Evolutionary conservation across 64 coral and sea anemone species (phyloP).

Genomic region (Montipora foliosa): DNA sequence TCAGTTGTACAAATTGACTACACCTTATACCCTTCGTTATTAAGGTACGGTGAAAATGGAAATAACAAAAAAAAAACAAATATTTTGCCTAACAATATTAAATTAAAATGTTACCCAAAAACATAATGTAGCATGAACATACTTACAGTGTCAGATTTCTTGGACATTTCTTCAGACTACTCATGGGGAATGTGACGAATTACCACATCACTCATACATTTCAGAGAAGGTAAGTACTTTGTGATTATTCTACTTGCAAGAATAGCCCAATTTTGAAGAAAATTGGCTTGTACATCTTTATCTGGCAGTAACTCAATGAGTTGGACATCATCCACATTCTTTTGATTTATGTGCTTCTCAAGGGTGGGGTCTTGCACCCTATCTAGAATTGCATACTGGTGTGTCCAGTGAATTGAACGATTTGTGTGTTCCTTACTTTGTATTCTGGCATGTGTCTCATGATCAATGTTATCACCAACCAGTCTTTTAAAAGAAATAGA

Average conservation of each 20-base stretch:
- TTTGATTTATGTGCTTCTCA: not conserved
- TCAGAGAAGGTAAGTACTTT: constrained; percentile 10
- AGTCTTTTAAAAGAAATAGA: too few relatives aligned
- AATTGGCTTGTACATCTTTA: constrained; percentile 24
- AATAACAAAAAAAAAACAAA: too few relatives aligned
- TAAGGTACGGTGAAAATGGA: too few relatives aligned
- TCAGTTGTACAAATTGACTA: not conserved
- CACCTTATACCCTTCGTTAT: too few relatives aligned
- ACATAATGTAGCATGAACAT: too few relatives aligned
- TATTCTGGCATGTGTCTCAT: too few relatives aligned
- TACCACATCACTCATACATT: constrained; percentile 9
- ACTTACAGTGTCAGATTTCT: not conserved
- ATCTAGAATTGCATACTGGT: constrained; percentile 19
- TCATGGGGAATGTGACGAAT: constrained; percentile 24
- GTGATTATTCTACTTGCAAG: constrained; percentile 26
- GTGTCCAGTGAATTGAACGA: not conserved
- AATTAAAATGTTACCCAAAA: too few relatives aligned
- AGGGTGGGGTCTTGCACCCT: constrained; percentile 13
- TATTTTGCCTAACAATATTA: too few relatives aligned
- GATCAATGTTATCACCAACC: too few relatives aligned
- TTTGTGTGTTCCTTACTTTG: too few relatives aligned
- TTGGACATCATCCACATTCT: constrained; percentile 4
- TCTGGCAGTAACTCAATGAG: constrained; percentile 25
- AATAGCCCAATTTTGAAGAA: constrained; percentile 17
- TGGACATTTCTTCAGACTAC: constrained; percentile 27